Evolutionary conservation across 2,797 vertebrate genomes (phyloP), one percentile per base, ranked within the genome.

Genomic region (Gobionotothen gibberifrons): DNA sequence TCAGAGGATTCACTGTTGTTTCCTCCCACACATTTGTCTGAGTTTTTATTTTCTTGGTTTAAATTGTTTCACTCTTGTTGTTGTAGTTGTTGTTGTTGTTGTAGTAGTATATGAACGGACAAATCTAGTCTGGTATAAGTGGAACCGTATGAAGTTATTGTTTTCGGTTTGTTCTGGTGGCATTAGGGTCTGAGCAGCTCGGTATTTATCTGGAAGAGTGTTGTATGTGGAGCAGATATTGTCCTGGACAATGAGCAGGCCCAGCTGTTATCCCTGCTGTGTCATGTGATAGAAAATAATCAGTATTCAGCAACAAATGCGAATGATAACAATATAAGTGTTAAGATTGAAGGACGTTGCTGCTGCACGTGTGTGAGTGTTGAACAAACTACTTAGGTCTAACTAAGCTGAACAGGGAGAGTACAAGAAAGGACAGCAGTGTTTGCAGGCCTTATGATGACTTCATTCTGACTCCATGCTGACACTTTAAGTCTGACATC

Each of bases 251-350:
- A 85, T 85, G 51, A 46, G 64, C 67, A 47, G 54, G 80, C 63
- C 79, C 88, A 90, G 85, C 85, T 90, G 81, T 59, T 65, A 32
- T 59, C 46, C 57, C 65, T 84, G 79, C 77, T 73, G 29, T 57
- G 32, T 36, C 32, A 6, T 36, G 8, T 36, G 8, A 6, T 36
- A 9, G 32, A 36, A 36, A 36, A 9, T 36, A 36, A 36, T 36
- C 32, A 9, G 32, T 36, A 9, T 36, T 36, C 32, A 36, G 32
- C 32, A 36, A 36, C 32, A 36, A 36, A 36, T 36, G 32, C 32
- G 32, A 36, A 36, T 36, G 7, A 36, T 36, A 36, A 36, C 32
- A 36, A 36, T 36, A 36, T 36, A 36, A 36, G 5, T 36, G 32
- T 36, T 36, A 36, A 36, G 32, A 36, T 36, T 36, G 32, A 7